Base-by-base conservation (phyloP, 1,140 invertebrate genomes). In the Hormaphis cornu region DNA sequence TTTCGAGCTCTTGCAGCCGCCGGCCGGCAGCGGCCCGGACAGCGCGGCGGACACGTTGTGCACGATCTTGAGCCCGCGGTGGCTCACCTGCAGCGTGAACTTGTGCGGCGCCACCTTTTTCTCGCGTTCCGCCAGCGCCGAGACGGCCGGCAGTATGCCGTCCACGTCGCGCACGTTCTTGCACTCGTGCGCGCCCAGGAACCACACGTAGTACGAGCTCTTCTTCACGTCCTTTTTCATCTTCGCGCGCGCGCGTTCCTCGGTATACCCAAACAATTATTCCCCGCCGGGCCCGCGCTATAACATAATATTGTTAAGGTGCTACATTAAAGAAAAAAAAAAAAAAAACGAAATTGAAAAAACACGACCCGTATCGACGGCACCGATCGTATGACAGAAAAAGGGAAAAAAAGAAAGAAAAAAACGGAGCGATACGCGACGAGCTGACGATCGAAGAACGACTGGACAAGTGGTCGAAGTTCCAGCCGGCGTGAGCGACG, bases 191-290 rank as follows among this genome's bases (percentile, higher is more conserved):
- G 95, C 93, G 22, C 95, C 95, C 73, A 98, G 83, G 81, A 97
- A 98, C 90, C 94, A 95, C 52, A 98, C 94, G 80, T 98, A 98
- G 80, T 96, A 97, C 35, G 93, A 95, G 52, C 92, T 90, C 78
- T 96, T 96, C 81, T 95, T 95, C 73, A 93, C 88, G 77, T 93
- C 91, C 76, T 90, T 90, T 76, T 86, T 85, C 74, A 88, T 79
- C n/a, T n/a, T n/a, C n/a, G n/a, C n/a, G n/a, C n/a, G n/a, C n/a
- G n/a, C 5, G 22, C n/a, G n/a, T n/a, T n/a, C n/a, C n/a, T n/a
- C n/a, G n/a, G n/a, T n/a, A 46, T 6, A n/a, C 28, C 6, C 42
- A 5, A 18, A 61, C 40, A 1, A 18, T 9, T 16, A 18, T 20
- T 54, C n/a, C n/a, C n/a, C n/a, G n/a, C n/a, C n/a, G n/a, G n/a